Conservation (phyloP, 2,113 vertebrate species). For the Opisthocomus hoazin region DNA sequence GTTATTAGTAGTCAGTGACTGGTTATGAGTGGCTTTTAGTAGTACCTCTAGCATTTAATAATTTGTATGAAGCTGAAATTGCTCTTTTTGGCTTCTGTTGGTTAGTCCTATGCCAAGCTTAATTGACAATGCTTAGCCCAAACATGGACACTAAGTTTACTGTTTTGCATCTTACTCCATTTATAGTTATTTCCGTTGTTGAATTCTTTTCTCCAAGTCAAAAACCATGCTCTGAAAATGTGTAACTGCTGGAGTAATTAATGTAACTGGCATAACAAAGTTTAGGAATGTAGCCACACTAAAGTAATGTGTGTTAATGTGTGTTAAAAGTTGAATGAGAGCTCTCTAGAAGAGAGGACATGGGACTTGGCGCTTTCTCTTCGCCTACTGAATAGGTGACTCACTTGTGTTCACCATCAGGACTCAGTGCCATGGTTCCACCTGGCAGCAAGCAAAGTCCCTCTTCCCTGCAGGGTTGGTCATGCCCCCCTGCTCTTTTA, state of each 20-base stretch:
- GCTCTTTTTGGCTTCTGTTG: neutral
- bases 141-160: neutral
- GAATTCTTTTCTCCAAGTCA: neutral
- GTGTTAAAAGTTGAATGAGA: neutral
- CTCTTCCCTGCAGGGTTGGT: neutral
- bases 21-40: neutral
- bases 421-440: neutral
- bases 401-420: neutral
- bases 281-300: neutral
- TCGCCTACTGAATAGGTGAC: too few species aligned
- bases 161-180: neutral
- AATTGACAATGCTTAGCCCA: accelerated
- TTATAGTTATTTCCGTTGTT: neutral
- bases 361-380: neutral
- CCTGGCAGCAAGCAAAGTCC: neutral
- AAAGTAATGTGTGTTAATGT: too few species aligned
- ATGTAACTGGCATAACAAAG: neutral
- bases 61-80: neutral
- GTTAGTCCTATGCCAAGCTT: neutral
- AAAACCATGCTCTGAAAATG: neutral
- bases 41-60: neutral
- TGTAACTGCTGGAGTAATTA: neutral
- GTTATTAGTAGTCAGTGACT: neutral
- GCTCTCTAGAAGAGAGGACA: neutral
- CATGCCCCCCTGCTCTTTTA: too few species aligned